Evolutionary conservation across 2,113 vertebrate genomes (phyloP), one percentile per base, ranked within the genome.

Genomic region (Hippoglossus stenolepis): DNA sequence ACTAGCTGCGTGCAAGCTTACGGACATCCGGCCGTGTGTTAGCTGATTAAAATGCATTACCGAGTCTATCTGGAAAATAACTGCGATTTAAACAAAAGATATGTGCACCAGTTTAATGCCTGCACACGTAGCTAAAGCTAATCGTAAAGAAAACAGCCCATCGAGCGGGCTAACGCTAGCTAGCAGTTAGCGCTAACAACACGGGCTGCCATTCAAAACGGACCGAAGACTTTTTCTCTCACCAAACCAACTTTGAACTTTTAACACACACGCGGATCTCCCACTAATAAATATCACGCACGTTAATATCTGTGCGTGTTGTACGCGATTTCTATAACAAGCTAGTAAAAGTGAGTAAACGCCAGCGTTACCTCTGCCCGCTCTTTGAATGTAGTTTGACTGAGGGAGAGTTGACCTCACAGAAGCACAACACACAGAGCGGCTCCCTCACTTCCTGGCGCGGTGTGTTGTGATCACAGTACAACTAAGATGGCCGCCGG

Each of bases 401-500:
- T 93, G 89, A 65, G 17, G 14, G 66, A 86, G 81, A 89, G 88
- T 91, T 91, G 80, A 90, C 85, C 85, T 79, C 23, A 74, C 6
- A 89, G 89, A 90, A 69, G 12, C 78, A 85, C 38, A 89, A 21
- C 40, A 43, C 1, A 70, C 75, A 91, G 87, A 90, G 67, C 61
- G 71, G 87, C 87, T 69, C 61, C 56, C 56, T 59, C 85, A 76
- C 85, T 88, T 90, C 89, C 87, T 81, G 82, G 62, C 70, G 72
- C 47, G 4, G 4, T 24, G 3, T 4, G 47, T 57, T 38, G 31
- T 49, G 65, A 40, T 28, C 35, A 75, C 79, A 59, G 40, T 67
- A 79, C 84, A 80, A 56, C 76, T 85, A 93, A 91, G 77, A 93
- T 92, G 91, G 91, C 92, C 26, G 90, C 85, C 77, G 40, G 12